These are phyloP conservation scores for Anabacerthia variegaticeps DNA, from an alignment of 2,797 vertebrate species.

Conservation along the genomic window DNA sequence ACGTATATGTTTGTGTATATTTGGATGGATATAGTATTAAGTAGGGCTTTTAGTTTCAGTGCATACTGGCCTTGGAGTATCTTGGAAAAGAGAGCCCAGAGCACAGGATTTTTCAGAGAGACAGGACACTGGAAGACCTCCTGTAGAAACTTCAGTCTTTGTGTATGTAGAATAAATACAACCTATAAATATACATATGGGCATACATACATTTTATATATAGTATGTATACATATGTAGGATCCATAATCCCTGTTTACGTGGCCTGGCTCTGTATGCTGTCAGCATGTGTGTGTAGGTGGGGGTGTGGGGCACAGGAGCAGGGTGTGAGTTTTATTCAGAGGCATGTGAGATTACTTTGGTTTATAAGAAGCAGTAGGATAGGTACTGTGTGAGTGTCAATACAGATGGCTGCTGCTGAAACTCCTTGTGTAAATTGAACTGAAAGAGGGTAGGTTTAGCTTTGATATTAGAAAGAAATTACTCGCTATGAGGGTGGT, in stretches of 20 bases:
- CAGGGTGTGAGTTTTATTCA: background rate
- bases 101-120: background rate
- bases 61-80: fast-evolving
- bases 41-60: background rate
- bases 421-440: background rate
- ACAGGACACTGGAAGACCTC: background rate
- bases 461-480: background rate
- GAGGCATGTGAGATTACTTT: background rate
- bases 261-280: background rate
- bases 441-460: background rate
- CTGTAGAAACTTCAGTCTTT: background rate
- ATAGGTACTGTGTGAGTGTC: background rate
- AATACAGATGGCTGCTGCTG: background rate
- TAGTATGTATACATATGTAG: background rate
- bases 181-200: background rate
- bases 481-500: background rate
- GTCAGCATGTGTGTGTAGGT: background rate
- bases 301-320: background rate
- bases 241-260: background rate
- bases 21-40: background rate
- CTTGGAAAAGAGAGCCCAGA: background rate
- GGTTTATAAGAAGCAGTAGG: background rate
- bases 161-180: background rate
- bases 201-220: background rate
- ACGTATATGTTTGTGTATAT: background rate